A percentile compares a stretch with the other conserved stretches of the same genome.
These are phyloP conservation scores for Parnassius mnemosyne DNA, from an alignment of 2,888 invertebrate genomes.

Conservation along the genomic window DNA sequence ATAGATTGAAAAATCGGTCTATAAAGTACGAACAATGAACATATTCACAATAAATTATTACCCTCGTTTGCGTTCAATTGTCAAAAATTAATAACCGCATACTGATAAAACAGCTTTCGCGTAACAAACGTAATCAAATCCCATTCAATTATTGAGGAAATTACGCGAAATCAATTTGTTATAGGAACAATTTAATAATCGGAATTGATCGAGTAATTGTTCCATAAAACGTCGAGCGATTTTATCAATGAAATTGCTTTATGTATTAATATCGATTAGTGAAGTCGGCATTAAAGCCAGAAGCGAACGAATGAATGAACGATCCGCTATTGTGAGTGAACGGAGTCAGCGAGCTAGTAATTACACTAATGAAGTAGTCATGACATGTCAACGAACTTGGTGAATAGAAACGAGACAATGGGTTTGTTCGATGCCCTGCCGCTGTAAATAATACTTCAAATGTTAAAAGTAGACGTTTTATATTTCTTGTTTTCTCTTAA, in stretches of 20 bases:
- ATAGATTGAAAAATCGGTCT: too few species aligned
- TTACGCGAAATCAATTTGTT: conserved; percentile 25
- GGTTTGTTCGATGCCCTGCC: conserved; percentile 23
- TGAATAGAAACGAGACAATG: conserved; percentile 27
- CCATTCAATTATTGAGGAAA: conserved; percentile 18
- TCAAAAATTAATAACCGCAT: conserved; percentile 4
- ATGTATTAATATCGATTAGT: conserved; percentile 25
- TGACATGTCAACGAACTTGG: conserved; percentile 31
- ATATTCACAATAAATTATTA: neutral
- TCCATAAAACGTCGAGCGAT: conserved; percentile 21
- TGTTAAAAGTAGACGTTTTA: neutral
- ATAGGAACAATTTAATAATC: conserved; percentile 26
- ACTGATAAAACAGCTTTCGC: conserved; percentile 2
- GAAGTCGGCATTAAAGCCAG: conserved; percentile 13
- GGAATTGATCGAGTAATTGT: conserved; percentile 25
- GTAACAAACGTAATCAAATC: conserved; percentile 16
- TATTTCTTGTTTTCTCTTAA: neutral
- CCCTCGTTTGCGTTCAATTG: neutral
- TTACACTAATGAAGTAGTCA: conserved; percentile 32
- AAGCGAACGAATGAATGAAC: conserved; percentile 24
- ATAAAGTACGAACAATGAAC: too few species aligned
- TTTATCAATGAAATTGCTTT: conserved; percentile 26
- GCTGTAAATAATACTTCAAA: conserved; percentile 3
- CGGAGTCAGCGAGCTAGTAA: conserved; percentile 25
- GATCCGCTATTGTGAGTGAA: conserved; percentile 27